These are phyloP conservation scores for Vicugna pacos DNA, from an alignment of 2,113 vertebrate species.

Conservation along the genomic window DNA sequence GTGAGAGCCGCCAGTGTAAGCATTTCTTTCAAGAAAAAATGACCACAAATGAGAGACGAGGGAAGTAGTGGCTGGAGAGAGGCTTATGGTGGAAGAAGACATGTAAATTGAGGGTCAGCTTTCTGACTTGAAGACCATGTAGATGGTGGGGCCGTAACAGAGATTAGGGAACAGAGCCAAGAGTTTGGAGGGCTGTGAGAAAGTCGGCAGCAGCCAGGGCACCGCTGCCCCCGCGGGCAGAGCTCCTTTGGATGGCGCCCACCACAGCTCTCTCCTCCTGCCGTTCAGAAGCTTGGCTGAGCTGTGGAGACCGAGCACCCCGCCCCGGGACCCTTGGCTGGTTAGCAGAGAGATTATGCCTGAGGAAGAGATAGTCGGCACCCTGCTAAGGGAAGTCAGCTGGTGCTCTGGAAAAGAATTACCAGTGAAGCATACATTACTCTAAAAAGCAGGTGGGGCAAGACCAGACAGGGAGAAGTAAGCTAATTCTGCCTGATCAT, in stretches of 20 bases:
- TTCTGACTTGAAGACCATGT: not conserved
- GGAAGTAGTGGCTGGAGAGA: not conserved
- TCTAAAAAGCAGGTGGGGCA: not conserved
- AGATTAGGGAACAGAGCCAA: not conserved
- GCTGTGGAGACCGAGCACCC: not conserved
- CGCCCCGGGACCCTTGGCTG: not conserved
- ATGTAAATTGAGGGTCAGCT: not conserved
- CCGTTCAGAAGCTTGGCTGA: not conserved
- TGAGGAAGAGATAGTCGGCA: not conserved
- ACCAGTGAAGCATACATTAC: not conserved
- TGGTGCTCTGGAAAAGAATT: not conserved
- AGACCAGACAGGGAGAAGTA: not conserved
- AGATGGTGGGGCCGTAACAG: not conserved
- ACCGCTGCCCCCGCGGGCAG: not conserved
- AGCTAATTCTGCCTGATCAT: not conserved
- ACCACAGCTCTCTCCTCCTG: not conserved
- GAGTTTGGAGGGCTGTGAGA: not conserved
- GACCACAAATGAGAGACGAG: not conserved
- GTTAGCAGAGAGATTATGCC: not conserved
- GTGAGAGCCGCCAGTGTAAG: not conserved
- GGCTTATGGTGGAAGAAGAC: not conserved
- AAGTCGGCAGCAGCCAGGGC: no score
- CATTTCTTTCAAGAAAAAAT: conserved; percentile 18
- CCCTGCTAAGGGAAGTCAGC: not conserved
- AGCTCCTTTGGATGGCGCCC: not conserved